These are phyloP conservation scores for Heliocidaris tuberculata DNA, from an alignment of 35 echinoderm and acorn worm genomes.

Conservation along the genomic window DNA sequence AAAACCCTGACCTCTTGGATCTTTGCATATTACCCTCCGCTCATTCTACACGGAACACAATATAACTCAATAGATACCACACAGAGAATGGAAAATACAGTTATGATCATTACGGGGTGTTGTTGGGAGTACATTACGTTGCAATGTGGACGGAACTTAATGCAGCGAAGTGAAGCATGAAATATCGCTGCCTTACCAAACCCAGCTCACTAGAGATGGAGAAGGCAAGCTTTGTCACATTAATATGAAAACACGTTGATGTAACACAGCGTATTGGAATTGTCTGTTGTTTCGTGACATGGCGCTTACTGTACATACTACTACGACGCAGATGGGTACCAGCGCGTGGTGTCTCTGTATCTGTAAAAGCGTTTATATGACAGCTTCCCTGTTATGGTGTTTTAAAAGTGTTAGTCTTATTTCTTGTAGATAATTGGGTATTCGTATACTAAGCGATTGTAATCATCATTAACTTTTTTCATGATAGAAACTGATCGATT, in stretches of 20 bases:
- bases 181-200: conserved; percentile 1
- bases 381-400: no score
- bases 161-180: conserved; percentile 8
- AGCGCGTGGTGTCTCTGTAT: background rate
- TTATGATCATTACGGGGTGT: background rate
- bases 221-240: conserved; percentile 15
- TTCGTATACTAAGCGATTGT: no score
- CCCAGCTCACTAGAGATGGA: background rate
- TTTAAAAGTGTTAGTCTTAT: no score
- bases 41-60: background rate
- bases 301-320: background rate
- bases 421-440: no score
- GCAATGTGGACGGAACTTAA: background rate
- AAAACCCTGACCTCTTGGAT: background rate
- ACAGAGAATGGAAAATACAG: background rate
- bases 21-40: background rate
- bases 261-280: conserved; percentile 7
- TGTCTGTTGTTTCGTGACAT: background rate
- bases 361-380: no score
- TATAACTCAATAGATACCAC: background rate
- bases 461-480: no score
- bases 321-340: background rate
- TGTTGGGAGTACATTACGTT: background rate
- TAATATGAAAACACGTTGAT: conserved; percentile 28
- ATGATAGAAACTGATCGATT: no score